These are phyloP conservation scores for Sesamia nonagrioides DNA, from an alignment of 1,140 invertebrate species.

Conservation along the genomic window DNA sequence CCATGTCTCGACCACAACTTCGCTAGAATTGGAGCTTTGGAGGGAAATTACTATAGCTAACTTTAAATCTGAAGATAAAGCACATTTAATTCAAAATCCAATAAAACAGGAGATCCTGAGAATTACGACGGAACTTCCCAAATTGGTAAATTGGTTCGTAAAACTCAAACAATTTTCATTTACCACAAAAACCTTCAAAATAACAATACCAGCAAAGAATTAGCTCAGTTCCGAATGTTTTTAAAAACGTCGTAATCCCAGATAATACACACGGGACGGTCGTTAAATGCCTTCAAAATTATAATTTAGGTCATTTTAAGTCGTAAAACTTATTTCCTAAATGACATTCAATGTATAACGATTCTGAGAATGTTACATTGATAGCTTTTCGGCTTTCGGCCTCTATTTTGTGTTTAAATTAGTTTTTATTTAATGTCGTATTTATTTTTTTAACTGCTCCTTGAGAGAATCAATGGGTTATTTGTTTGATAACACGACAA, in stretches of 20 bases:
- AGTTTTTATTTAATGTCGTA: constrained; percentile 38
- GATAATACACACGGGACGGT: constrained; percentile 47
- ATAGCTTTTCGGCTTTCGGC: constrained; percentile 21
- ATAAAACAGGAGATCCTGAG: too few species aligned
- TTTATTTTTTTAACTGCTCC: neutral
- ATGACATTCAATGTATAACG: constrained; percentile 56
- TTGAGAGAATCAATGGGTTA: neutral
- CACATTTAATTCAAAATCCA: too few species aligned
- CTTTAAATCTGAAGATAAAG: too few species aligned
- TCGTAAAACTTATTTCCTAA: constrained; percentile 62
- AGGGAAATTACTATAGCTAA: too few species aligned
- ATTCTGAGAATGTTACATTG: constrained; percentile 53
- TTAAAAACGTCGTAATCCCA: constrained; percentile 49
- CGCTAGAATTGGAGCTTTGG: too few species aligned
- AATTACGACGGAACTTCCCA: too few species aligned
- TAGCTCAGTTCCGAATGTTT: constrained; percentile 49
- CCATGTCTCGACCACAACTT: too few species aligned
- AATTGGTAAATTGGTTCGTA: neutral
- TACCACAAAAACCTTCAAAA: neutral
- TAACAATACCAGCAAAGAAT: constrained; percentile 31
- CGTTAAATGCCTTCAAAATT: constrained; percentile 60
- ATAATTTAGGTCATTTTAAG: constrained; percentile 64
- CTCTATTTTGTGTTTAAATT: constrained; percentile 21
- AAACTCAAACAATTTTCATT: neutral
- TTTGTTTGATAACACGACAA: neutral